Base-by-base conservation (phyloP, 2,888 invertebrate genomes). In the Petrophora chlorosata region DNA sequence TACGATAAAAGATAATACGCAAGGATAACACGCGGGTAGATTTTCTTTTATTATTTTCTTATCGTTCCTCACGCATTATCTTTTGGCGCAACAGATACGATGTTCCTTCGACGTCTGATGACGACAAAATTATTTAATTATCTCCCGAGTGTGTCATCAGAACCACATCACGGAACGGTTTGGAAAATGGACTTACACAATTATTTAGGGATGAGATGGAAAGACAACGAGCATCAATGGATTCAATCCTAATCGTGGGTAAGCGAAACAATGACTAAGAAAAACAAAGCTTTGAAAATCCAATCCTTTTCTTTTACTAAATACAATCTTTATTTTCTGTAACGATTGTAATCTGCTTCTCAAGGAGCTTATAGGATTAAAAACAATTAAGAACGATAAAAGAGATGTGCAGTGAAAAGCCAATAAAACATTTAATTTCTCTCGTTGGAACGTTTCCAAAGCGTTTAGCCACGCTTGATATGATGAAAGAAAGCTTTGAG, bases 401-500 rank as follows among this genome's bases (percentile, higher is more conserved):
- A 34, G 4, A 5, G 23, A 22, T 19, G 19, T 19, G 34, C 7
- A 26, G 23, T 38, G 9, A 13, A 15, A 39, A 40, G 26, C n/a
- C 38, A 44, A 41, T 35, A 45, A 32, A 23, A 42, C 33, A 43
- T 53, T 53, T 32, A 44, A 50, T 44, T 40, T 40, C 15, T 43
- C 42, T 22, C 19, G 5, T 23, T 50, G 50, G 50, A 36, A 38
- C 25, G 29, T 25, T 12, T 49, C 49, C 49, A 48, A 42, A 39
- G 22, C 38, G 38, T 39, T 46, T 38, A 42, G 23, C 33, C 12
- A 7, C 29, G 13, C 19, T 33, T 14, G 43, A 30, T 41, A 38
- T 46, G 38, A 46, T 29, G 39, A 39, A 42, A 17, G 22, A 40
- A 25, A 15, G 17, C 41, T 51, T 32, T 40, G 12, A n/a, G 19